These are phyloP conservation scores for Pseudanteris insignis DNA, from an alignment of 2,888 invertebrate genomes.

Conservation along the genomic window DNA sequence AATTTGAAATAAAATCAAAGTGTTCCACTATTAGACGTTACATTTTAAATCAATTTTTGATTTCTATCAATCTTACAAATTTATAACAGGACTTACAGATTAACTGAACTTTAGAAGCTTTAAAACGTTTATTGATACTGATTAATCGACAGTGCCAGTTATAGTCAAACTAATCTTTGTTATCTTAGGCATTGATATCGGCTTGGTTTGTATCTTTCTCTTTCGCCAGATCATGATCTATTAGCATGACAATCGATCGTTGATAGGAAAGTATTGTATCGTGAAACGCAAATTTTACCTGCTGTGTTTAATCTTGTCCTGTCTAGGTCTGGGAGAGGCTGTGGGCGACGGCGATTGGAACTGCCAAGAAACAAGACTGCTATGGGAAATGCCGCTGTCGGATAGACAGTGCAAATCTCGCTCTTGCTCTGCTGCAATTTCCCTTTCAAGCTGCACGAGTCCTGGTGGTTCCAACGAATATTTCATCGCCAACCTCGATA, in stretches of 20 bases:
- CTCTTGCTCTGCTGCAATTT: constrained; percentile 83
- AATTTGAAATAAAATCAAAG: too few species aligned
- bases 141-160: background rate
- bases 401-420: constrained; percentile 70
- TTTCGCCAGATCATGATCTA: constrained; percentile 14
- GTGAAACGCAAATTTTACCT: constrained; percentile 59
- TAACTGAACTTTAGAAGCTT: too few species aligned
- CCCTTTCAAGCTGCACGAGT: constrained; percentile 83
- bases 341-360: constrained; percentile 69
- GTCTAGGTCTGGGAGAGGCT: constrained; percentile 62
- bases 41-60: too few species aligned
- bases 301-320: constrained; percentile 69
- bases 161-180: background rate
- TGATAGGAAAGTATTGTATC: constrained; percentile 22
- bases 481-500: constrained; percentile 81
- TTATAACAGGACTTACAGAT: too few species aligned
- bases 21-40: too few species aligned
- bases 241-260: constrained; percentile 33
- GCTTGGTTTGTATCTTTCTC: background rate
- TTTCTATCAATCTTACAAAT: too few species aligned
- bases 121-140: background rate
- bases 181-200: background rate
- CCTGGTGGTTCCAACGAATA: constrained; percentile 84
- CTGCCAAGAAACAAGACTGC: constrained; percentile 75
- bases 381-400: constrained; percentile 72